Percentiles rank a stretch among this genome's conserved stretches.
These are phyloP conservation scores for Oncorhynchus kisutch DNA, from an alignment of 2,113 vertebrate genomes.

Conservation along the genomic window DNA sequence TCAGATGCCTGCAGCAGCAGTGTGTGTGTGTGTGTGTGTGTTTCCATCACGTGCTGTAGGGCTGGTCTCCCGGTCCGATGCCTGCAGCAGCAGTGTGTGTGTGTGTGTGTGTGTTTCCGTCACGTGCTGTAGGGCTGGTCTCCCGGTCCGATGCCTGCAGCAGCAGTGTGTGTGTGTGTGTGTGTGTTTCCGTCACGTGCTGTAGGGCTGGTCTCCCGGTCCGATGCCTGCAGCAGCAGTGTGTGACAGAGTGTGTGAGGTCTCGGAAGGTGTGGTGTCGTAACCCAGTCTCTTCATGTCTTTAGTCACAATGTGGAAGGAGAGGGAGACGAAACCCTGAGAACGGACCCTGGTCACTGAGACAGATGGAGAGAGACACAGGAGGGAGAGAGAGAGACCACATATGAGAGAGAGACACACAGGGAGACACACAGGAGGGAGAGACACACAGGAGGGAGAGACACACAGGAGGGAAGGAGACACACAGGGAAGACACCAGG, in stretches of 20 bases:
- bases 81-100: slow-evolving; percentile 23
- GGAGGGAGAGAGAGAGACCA: no score
- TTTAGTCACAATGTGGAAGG: slow-evolving; percentile 91
- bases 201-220: slow-evolving; percentile 33
- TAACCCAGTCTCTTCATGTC: slow-evolving; percentile 95
- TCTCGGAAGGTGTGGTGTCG: slow-evolving; percentile 61
- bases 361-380: neutral
- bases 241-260: neutral
- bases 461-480: no score
- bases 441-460: no score
- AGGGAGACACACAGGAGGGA: no score
- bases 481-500: no score
- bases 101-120: neutral
- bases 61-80: slow-evolving; percentile 28
- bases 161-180: neutral
- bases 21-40: neutral
- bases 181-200: neutral
- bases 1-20: slow-evolving; percentile 39
- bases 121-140: no score
- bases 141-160: slow-evolving; percentile 40
- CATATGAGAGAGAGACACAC: no score
- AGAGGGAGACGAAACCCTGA: slow-evolving; percentile 87
- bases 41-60: no score
- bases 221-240: slow-evolving; percentile 39
- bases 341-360: slow-evolving; percentile 90